Percentiles rank a stretch among this genome's conserved stretches.
These are phyloP conservation scores for Tokudaia muenninki DNA, from an alignment of 2,797 vertebrate species.

Conservation along the genomic window DNA sequence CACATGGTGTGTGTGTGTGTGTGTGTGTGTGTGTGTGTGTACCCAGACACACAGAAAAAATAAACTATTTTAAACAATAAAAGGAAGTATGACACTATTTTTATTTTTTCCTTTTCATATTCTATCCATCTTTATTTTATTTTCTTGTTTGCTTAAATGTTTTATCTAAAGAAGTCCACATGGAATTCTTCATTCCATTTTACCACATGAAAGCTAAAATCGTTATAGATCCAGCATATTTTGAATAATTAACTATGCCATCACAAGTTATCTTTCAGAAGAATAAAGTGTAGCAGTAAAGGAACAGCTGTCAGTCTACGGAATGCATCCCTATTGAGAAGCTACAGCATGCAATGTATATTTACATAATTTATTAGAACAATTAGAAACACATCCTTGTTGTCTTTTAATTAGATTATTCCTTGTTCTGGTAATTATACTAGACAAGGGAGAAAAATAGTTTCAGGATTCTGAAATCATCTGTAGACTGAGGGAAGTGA, in stretches of 20 bases:
- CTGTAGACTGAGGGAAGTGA: slow-evolving; percentile 83
- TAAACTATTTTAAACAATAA: neutral
- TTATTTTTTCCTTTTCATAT: neutral
- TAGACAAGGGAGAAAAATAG: slow-evolving; percentile 86
- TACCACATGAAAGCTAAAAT: neutral
- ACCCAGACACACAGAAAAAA: neutral
- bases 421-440: slow-evolving; percentile 86
- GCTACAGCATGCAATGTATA: slow-evolving; percentile 75
- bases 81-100: neutral
- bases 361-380: slow-evolving; percentile 87
- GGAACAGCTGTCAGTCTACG: slow-evolving; percentile 79
- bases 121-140: neutral
- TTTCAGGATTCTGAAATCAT: slow-evolving; percentile 87
- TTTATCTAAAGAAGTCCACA: slow-evolving; percentile 36
- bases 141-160: neutral
- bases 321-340: slow-evolving; percentile 82
- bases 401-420: slow-evolving; percentile 88
- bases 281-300: slow-evolving; percentile 59
- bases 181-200: neutral
- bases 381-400: slow-evolving; percentile 87
- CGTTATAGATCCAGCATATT: slow-evolving; percentile 17
- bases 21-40: too few species aligned
- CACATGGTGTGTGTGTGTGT: neutral
- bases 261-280: slow-evolving; percentile 65
- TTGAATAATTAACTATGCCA: slow-evolving; percentile 14